Evolutionary conservation across 1,140 invertebrate genomes (phyloP).

Genomic region (Drosophila tristis): DNA sequence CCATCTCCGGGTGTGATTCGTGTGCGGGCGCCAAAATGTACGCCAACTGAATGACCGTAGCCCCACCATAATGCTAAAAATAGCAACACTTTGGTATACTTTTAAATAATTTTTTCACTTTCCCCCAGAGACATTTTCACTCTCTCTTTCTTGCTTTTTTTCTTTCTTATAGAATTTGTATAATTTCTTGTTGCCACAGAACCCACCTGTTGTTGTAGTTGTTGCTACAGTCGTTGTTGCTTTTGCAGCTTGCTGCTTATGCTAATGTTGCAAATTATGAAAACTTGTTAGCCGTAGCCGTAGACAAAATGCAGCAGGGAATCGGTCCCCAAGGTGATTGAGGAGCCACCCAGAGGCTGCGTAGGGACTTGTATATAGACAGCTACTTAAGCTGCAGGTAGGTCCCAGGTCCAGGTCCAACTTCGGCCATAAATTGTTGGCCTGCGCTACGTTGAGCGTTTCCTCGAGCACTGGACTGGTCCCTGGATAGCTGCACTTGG

Average conservation of each 20-base stretch:
- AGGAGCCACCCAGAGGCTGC: no score
- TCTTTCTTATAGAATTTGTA: not conserved
- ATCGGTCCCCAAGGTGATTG: no score
- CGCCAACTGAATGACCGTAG: conserved; percentile 41
- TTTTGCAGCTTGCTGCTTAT: not conserved
- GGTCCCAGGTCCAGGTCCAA: not conserved
- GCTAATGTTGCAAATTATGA: conserved; percentile 11
- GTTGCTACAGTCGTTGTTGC: conserved; percentile 14
- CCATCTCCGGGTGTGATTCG: conserved; percentile 33
- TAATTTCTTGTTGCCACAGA: conserved; percentile 9
- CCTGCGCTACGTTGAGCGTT: conserved; percentile 40
- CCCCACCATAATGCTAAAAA: conserved; percentile 46
- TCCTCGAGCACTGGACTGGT: conserved; percentile 34
- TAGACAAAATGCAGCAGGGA: no score
- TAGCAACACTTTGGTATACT: conserved; percentile 29
- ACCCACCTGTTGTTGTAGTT: conserved; percentile 72
- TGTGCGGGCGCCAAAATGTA: conserved; percentile 70
- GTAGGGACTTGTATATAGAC: no score
- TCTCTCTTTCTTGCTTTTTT: not conserved
- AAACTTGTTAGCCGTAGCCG: no score
- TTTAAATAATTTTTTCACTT: conserved; percentile 43
- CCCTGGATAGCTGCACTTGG: conserved; percentile 26
- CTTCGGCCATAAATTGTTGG: conserved; percentile 17
- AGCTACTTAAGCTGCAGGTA: no score
- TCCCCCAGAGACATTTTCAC: conserved; percentile 19